These are phyloP conservation scores for Dorcus parallelipipedus DNA, from an alignment of 2,888 invertebrate species.

Conservation along the genomic window DNA sequence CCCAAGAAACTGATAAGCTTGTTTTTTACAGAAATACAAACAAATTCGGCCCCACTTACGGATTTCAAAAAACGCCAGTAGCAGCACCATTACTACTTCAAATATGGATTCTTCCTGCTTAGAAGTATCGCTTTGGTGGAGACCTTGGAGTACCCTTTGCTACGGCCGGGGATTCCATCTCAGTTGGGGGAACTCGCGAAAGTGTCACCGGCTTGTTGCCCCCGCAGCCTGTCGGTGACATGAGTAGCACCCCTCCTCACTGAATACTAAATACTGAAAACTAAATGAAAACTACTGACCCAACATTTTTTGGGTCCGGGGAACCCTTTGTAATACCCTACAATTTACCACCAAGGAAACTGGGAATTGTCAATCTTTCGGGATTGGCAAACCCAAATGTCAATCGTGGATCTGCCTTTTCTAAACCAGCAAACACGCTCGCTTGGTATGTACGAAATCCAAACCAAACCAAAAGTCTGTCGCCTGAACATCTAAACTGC, in stretches of 20 bases:
- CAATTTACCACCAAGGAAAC: too few species aligned
- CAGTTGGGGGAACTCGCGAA: conserved; percentile 7
- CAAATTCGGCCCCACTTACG: not conserved
- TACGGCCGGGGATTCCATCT: conserved; percentile 9
- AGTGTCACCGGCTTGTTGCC: conserved; percentile 11
- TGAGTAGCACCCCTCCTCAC: conserved; percentile 9
- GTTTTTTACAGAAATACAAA: not conserved
- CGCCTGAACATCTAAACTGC: too few species aligned
- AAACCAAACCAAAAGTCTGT: too few species aligned
- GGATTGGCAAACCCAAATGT: not conserved
- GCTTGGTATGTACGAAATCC: too few species aligned
- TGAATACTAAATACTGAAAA: not conserved
- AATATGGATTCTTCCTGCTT: not conserved
- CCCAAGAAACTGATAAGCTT: not conserved
- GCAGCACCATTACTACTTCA: not conserved
- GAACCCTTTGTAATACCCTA: not conserved
- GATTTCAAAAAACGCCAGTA: not conserved
- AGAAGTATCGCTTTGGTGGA: conserved; percentile 7
- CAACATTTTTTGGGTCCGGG: not conserved
- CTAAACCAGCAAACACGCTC: not conserved
- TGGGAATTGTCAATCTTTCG: not conserved
- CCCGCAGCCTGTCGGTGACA: conserved; percentile 9
- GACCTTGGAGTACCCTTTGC: conserved; percentile 10
- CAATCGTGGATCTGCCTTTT: not conserved
- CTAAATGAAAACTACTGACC: not conserved